Evolutionary conservation across 1,140 invertebrate species (phyloP).

Genomic region (Phthorimaea operculella): DNA sequence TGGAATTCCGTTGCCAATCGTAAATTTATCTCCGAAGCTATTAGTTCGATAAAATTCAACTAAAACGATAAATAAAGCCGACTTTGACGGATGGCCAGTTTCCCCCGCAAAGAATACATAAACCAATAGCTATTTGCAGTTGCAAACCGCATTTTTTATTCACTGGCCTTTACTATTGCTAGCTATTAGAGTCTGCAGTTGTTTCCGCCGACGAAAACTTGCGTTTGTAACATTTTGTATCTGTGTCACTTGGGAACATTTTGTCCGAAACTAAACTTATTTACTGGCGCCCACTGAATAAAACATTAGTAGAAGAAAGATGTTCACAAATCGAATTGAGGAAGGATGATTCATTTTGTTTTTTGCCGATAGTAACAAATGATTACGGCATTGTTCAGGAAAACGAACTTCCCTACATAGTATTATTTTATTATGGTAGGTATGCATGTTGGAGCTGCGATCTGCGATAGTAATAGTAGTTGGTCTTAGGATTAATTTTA

Average conservation of each 20-base stretch:
- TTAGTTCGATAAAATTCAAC: slow-evolving; percentile 67
- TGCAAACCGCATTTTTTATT: background rate
- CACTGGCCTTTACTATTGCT: background rate
- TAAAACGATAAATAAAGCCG: slow-evolving; percentile 65
- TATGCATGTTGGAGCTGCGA: background rate
- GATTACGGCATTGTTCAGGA: slow-evolving; percentile 11
- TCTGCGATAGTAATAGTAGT: too few relatives aligned
- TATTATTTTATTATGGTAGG: background rate
- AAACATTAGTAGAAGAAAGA: slow-evolving; percentile 56
- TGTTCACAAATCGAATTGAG: slow-evolving; percentile 42
- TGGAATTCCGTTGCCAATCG: slow-evolving; percentile 52
- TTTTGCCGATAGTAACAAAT: slow-evolving; percentile 22
- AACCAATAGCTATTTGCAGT: slow-evolving; percentile 16
- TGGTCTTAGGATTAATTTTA: too few relatives aligned
- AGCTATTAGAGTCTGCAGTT: background rate
- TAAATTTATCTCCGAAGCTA: slow-evolving; percentile 62
- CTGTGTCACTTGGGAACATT: slow-evolving; percentile 63
- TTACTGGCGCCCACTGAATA: slow-evolving; percentile 58
- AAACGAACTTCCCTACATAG: background rate
- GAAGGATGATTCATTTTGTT: slow-evolving; percentile 38
- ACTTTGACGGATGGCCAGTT: slow-evolving; percentile 64
- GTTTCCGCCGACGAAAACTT: slow-evolving; percentile 1
- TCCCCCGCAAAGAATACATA: slow-evolving; percentile 54
- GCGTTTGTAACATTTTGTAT: slow-evolving; percentile 50
- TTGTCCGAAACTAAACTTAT: slow-evolving; percentile 63